Base-by-base conservation (phyloP, 2,888 invertebrate species). In the Cepaea hortensis region DNA sequence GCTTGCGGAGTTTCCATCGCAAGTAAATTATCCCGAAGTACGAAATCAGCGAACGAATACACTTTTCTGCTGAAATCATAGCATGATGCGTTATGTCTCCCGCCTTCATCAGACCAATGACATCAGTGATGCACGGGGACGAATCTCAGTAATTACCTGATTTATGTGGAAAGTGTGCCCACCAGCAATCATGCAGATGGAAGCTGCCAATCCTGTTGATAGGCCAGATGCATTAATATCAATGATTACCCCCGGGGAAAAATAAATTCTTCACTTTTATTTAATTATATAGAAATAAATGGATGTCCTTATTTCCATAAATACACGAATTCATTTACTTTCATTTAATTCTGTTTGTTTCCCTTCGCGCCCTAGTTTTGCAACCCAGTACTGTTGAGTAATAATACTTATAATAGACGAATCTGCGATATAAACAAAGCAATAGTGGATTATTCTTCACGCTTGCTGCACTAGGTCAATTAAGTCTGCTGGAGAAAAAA, bases 81-180 rank as follows among this genome's bases (percentile, higher is more conserved):
- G 35, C 35, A 35, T 35, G 35, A 55, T 55, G 6, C 55, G 55
- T 55, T 55, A 55, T 55, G 6, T 55, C 55, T 55, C 55, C 55
- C 55, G 55, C 55, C 55, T 20, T 50, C 50, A 75, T 75, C 75
- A 75, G 23, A 50, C 75, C 48, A 7, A 6, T 75, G 75, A 75
- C 48, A 48, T 18, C 75, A 75, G 18, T 73, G 46, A 75, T 75
- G 75, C 75, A 50, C 50, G 48, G 20, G 5, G 4, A 46, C 75
- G 18, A 75, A 75, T 75, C 50, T 13, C 73, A 50, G 50, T 75
- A 75, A 75, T 75, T 75, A 75, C 48, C 15, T 75, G 48, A 75
- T 75, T 48, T 75, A 46, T 48, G 50, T 75, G 75, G 55, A 75
- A 48, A 50, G 15, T 23, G 11, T 50, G 18, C 75, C 46, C 73